Evolutionary conservation across 2,888 invertebrate species (phyloP).

Genomic region (Gibbula magus): DNA sequence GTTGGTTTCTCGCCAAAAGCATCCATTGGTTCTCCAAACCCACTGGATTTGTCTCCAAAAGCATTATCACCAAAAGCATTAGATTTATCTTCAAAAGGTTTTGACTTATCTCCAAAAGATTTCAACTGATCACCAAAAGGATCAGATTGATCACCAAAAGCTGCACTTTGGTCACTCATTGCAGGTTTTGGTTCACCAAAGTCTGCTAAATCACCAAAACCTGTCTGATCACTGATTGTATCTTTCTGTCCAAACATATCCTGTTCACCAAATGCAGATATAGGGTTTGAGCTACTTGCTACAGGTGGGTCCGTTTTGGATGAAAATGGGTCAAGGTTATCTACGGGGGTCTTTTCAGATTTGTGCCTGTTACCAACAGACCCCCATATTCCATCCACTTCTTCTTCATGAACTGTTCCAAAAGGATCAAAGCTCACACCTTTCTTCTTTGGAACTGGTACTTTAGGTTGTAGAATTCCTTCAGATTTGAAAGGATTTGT

Average conservation of each 20-base stretch:
- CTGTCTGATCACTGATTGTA: conserved; percentile 3
- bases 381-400: conserved; percentile 28
- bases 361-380: conserved; percentile 20
- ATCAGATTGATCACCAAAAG: background rate
- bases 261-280: background rate
- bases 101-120: background rate
- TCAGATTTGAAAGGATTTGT: conserved; percentile 45
- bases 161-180: background rate
- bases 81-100: background rate
- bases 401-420: conserved; percentile 15
- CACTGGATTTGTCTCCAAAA: background rate
- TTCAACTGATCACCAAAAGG: background rate
- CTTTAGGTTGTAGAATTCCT: conserved; percentile 18
- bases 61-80: background rate
- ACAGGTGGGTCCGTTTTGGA: conserved; percentile 13
- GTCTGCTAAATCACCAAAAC: background rate
- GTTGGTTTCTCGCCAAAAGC: background rate
- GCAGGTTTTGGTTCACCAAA: background rate
- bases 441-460: background rate
- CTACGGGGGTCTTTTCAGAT: conserved; percentile 2
- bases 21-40: background rate
- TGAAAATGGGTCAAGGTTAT: conserved; percentile 33
- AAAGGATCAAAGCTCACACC: conserved; percentile 31
- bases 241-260: background rate
- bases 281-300: background rate